phyloP scores from a whole-genome alignment of 2,888 invertebrate genomes.

The Thera obeliscata region DNA sequence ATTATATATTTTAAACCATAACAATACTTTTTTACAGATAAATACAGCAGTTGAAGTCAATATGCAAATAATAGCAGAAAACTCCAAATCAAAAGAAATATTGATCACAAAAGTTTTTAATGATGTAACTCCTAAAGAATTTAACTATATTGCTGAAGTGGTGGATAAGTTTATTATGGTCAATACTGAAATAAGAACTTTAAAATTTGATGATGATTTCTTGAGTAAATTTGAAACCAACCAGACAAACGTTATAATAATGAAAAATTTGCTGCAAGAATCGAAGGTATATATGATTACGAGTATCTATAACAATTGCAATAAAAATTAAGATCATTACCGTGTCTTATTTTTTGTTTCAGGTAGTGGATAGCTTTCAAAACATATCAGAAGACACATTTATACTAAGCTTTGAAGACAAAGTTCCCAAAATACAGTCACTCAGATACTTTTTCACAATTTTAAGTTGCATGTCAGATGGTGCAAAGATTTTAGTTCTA shows the following conservation, averaged over 20 bases:
- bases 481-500: conserved; percentile 16
- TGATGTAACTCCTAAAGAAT: conserved; percentile 7
- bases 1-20: not conserved
- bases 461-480: conserved; percentile 31
- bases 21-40: conserved; percentile 44
- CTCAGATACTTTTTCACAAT: conserved; percentile 32
- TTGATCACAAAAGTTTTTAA: conserved; percentile 31
- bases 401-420: conserved; percentile 51
- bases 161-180: not conserved
- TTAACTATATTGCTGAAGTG: conserved; percentile 18
- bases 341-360: conserved; percentile 1
- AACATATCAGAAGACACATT: conserved; percentile 47
- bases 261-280: conserved; percentile 49
- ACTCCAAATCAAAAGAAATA: conserved; percentile 35
- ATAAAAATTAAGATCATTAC: not conserved
- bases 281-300: conserved; percentile 44
- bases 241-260: conserved; percentile 49
- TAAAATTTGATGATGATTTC: not conserved
- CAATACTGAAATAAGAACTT: conserved; percentile 9
- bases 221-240: not conserved
- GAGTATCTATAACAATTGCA: no score
- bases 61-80: conserved; percentile 57
- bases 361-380: conserved; percentile 21
- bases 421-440: conserved; percentile 43
- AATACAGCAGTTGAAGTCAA: conserved; percentile 50